These are phyloP conservation scores for Staurois parvus DNA, from an alignment of 2,797 vertebrate species.

Conservation along the genomic window DNA sequence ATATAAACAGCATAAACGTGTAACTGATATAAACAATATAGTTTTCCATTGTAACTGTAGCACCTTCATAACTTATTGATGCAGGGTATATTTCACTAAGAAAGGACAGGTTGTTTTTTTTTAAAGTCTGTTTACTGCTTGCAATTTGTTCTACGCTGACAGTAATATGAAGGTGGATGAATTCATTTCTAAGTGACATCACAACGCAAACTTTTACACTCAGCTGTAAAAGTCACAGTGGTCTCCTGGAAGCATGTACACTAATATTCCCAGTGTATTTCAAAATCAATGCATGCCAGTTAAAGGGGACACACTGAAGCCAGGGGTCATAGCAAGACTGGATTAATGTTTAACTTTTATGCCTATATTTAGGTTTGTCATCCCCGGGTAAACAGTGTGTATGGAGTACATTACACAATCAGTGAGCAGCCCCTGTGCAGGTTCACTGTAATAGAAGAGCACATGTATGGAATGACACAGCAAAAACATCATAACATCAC, in stretches of 20 bases:
- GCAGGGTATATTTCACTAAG: too few species aligned
- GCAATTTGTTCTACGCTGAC: too few species aligned
- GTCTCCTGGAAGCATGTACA: not conserved
- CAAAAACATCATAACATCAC: not conserved
- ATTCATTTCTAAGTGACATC: not conserved
- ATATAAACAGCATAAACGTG: too few species aligned
- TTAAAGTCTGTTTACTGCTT: too few species aligned
- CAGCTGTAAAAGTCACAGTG: not conserved
- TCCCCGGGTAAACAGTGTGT: not conserved
- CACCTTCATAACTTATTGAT: too few species aligned
- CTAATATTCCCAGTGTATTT: not conserved
- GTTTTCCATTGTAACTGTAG: too few species aligned
- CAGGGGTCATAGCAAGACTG: not conserved
- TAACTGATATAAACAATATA: too few species aligned
- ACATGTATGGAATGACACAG: not conserved
- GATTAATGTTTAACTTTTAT: not conserved
- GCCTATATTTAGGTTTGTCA: not conserved
- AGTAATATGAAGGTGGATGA: not conserved
- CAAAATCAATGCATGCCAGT: too few species aligned
- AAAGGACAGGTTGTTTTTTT: too few species aligned
- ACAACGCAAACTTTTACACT: not conserved
- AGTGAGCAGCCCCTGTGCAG: not conserved
- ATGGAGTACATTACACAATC: not conserved
- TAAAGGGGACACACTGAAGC: not conserved
- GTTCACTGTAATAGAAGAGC: not conserved